A percentile compares a stretch with the other conserved stretches of the same genome.
Evolutionary conservation across 2,113 vertebrate species (phyloP).

Genomic region (Vicugna pacos): DNA sequence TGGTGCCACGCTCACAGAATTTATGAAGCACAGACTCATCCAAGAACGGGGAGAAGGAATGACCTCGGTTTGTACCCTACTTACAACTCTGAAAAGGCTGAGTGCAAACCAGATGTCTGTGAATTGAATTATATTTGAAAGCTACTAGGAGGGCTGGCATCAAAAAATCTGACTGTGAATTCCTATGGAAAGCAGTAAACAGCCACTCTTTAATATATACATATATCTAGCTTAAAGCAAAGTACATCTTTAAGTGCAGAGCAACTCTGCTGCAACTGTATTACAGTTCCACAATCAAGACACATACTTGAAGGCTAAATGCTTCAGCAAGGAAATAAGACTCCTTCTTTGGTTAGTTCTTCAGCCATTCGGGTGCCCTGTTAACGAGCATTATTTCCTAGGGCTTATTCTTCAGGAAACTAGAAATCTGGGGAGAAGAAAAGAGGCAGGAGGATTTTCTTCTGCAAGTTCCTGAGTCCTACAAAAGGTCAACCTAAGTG

Average conservation of each 20-base stretch:
- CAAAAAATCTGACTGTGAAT: background rate
- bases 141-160: background rate
- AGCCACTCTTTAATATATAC: background rate
- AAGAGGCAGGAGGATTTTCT: background rate
- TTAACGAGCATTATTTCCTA: background rate
- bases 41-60: constrained; percentile 43
- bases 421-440: background rate
- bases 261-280: background rate
- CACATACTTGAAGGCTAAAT: background rate
- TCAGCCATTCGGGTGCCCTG: background rate
- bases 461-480: background rate
- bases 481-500: background rate
- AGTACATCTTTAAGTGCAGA: background rate
- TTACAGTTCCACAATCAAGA: background rate
- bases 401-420: background rate
- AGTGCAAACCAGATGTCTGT: background rate
- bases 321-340: background rate
- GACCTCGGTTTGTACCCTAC: background rate
- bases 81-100: background rate
- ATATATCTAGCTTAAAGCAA: background rate
- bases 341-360: background rate
- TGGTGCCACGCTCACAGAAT: constrained; percentile 21
- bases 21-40: background rate
- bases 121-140: constrained; percentile 47
- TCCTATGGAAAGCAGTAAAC: constrained; percentile 12